A percentile compares a stretch with the other conserved stretches of the same genome.
Conservation (phyloP, 2,888 invertebrate species). For the Arrhopalites spinosus region DNA sequence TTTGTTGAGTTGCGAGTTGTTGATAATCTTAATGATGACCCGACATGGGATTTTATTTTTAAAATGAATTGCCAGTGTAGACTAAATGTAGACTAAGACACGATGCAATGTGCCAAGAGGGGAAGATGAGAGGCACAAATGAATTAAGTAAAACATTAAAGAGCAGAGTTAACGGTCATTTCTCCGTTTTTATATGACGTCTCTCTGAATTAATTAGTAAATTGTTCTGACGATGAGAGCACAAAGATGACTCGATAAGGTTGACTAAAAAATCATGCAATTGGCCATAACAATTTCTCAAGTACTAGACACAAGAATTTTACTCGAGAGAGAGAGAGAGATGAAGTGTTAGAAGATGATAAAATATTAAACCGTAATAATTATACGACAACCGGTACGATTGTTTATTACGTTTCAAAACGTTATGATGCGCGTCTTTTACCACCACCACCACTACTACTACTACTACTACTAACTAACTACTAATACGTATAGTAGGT, state of each 20-base stretch:
- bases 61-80: background rate
- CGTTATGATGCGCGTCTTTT: background rate
- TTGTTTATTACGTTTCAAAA: background rate
- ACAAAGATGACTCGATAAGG: conserved; percentile 12
- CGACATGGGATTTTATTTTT: too few relatives aligned
- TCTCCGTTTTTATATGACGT: conserved; percentile 3
- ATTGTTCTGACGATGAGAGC: conserved; percentile 16
- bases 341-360: conserved; percentile 19
- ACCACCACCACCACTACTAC: background rate
- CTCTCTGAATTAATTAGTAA: conserved; percentile 29
- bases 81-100: background rate
- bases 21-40: too few relatives aligned
- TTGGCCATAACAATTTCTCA: background rate
- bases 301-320: background rate
- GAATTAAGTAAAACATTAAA: background rate
- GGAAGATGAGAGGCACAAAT: background rate
- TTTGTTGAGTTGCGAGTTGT: too few relatives aligned
- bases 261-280: background rate
- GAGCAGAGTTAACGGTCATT: conserved; percentile 19
- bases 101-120: background rate
- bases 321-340: background rate
- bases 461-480: background rate
- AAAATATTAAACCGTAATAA: conserved; percentile 25
- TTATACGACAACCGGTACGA: conserved; percentile 14
- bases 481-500: background rate